A percentile compares a stretch with the other conserved stretches of the same genome.
Conservation (phyloP, 2,797 vertebrate species). For the Acrossocheilus wenchowensis region DNA sequence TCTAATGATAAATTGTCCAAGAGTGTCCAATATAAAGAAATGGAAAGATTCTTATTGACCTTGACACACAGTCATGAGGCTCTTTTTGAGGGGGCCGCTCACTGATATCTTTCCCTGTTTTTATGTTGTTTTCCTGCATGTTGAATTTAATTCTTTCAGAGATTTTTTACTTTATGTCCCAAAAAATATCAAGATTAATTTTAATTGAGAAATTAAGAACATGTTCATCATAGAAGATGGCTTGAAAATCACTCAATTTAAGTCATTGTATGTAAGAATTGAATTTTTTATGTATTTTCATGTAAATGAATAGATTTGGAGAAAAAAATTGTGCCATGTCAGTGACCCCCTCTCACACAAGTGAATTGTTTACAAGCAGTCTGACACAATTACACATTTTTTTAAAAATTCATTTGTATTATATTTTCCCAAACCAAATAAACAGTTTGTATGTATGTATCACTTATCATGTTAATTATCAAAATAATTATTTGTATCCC, state of each 20-base stretch:
- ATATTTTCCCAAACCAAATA: background rate
- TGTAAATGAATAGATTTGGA: constrained; percentile 5
- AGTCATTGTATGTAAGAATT: background rate
- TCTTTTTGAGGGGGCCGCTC: background rate
- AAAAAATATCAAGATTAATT: background rate
- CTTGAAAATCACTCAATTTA: background rate
- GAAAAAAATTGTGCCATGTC: background rate
- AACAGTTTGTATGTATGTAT: background rate
- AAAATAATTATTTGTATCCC: background rate
- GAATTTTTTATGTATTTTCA: background rate
- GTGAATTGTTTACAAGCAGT: background rate
- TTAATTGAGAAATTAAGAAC: background rate
- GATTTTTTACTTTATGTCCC: no score
- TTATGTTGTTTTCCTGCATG: constrained; percentile 11
- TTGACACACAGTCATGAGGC: background rate
- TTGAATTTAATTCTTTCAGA: background rate
- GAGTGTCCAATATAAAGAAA: background rate
- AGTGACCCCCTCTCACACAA: background rate
- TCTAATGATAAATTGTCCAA: background rate
- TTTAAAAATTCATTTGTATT: background rate
- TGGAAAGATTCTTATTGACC: background rate
- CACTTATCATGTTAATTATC: background rate
- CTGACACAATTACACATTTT: background rate
- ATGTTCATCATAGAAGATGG: background rate
- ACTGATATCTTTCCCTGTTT: background rate